These are phyloP conservation scores for Falco peregrinus DNA, from an alignment of 2,797 vertebrate genomes.

Conservation along the genomic window DNA sequence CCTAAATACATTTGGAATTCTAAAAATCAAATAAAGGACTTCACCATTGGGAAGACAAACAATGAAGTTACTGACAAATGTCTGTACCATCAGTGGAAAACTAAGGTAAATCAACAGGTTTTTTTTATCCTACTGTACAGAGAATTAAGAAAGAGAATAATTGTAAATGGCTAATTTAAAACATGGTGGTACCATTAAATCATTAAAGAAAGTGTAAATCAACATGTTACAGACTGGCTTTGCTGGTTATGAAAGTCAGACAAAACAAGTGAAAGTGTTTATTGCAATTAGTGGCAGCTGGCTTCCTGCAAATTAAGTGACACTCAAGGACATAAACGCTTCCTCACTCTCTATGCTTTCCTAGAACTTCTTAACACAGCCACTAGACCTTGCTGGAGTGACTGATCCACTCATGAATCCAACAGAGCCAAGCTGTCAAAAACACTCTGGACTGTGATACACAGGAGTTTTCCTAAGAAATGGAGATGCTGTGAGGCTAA, in stretches of 20 bases:
- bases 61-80: neutral
- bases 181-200: neutral
- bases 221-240: neutral
- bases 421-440: neutral
- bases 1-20: neutral
- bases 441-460: neutral
- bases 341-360: neutral
- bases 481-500: neutral
- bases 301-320: constrained; percentile 32
- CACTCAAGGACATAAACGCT: neutral
- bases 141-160: neutral
- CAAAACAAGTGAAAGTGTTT: neutral
- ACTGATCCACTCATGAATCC: neutral
- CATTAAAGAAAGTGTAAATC: neutral
- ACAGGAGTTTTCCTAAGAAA: neutral
- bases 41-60: neutral
- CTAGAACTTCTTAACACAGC: neutral
- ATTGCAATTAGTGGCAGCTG: constrained; percentile 22
- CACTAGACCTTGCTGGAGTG: neutral
- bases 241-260: neutral
- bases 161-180: neutral
- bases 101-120: neutral
- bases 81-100: neutral
- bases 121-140: neutral
- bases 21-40: neutral